Evolutionary conservation across 2,113 vertebrate species (phyloP).

Genomic region (human): DNA sequence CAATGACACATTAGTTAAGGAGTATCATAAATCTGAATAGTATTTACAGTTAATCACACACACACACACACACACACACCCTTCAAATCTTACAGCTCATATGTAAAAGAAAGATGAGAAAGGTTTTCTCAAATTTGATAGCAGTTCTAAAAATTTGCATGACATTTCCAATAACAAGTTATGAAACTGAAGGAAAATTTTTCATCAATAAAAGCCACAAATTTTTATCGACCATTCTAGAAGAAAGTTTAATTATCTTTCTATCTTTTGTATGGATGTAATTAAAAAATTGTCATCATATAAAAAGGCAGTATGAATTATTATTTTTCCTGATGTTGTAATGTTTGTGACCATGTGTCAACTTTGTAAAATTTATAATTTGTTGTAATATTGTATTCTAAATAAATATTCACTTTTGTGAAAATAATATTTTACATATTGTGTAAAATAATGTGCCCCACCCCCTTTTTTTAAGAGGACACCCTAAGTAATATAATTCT

Average conservation of each 20-base stretch:
- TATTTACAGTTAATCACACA: not conserved
- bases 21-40: not conserved
- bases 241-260: not conserved
- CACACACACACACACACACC: not conserved
- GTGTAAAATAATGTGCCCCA: not conserved
- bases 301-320: not conserved
- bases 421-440: not conserved
- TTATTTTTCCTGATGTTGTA: not conserved
- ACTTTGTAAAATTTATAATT: not conserved
- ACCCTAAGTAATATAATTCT: not conserved
- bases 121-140: not conserved
- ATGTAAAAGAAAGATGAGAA: not conserved
- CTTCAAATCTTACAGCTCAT: not conserved
- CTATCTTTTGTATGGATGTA: not conserved
- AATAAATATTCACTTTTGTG: not conserved
- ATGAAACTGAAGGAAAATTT: not conserved
- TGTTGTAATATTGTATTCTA: not conserved
- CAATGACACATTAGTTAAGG: not conserved
- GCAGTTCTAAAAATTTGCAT: not conserved
- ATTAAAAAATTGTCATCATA: not conserved
- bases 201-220: not conserved
- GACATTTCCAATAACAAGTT: not conserved
- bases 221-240: not conserved
- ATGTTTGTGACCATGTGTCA: not conserved
- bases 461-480: not conserved